Conservation (phyloP, 2,113 vertebrate genomes). For the Thalassarche chlororhynchos region DNA sequence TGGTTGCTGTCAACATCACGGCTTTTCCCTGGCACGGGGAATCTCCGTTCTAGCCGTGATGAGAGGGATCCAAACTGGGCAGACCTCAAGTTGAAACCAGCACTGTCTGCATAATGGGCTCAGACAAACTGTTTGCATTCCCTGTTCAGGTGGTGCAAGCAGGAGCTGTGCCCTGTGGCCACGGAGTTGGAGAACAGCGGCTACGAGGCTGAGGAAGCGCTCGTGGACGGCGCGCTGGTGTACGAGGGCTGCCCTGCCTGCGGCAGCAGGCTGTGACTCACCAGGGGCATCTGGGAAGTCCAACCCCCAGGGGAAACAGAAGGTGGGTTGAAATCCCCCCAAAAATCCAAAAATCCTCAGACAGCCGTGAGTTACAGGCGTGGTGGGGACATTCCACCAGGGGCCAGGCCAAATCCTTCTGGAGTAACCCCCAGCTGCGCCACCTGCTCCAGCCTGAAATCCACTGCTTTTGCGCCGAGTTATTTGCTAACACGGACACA, state of each 20-base stretch:
- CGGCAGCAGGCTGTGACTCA: background rate
- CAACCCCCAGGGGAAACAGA: no score
- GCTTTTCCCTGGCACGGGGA: background rate
- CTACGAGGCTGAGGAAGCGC: conserved; percentile 43
- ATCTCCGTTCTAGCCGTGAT: fast-evolving
- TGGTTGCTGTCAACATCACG: background rate
- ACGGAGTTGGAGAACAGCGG: conserved; percentile 48
- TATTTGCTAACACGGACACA: fast-evolving
- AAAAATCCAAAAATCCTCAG: background rate
- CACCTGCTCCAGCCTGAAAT: fast-evolving
- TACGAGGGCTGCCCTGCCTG: conserved; percentile 31
- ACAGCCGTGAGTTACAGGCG: background rate
- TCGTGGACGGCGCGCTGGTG: conserved; percentile 71
- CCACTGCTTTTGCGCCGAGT: fast-evolving
- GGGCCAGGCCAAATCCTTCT: background rate
- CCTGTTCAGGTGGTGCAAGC: conserved; percentile 81
- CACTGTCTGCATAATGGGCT: fast-evolving
- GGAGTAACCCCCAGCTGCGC: background rate
- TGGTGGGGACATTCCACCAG: background rate
- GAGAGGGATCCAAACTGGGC: background rate
- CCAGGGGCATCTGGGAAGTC: background rate
- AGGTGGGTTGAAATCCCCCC: background rate
- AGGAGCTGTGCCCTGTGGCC: conserved; percentile 79
- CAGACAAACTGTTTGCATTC: background rate
- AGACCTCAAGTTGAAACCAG: background rate